A percentile compares a stretch with the other conserved stretches of the same genome.
Evolutionary conservation across 2,113 vertebrate genomes (phyloP).

Genomic region (Myrmecophaga tridactyla): DNA sequence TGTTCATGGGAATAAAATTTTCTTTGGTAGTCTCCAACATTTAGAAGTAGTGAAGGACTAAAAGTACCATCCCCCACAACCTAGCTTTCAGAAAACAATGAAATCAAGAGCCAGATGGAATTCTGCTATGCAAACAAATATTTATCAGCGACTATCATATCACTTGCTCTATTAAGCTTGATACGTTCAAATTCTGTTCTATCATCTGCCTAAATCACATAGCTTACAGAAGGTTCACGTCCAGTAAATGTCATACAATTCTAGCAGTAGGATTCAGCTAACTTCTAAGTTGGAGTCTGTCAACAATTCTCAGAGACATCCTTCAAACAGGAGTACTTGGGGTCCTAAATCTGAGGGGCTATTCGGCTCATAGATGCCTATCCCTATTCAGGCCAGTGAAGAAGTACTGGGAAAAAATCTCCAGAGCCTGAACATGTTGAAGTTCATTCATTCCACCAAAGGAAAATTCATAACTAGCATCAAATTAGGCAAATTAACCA

Average conservation of each 20-base stretch:
- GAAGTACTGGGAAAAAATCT: not conserved
- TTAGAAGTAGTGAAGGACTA: not conserved
- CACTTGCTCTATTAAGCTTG: not conserved
- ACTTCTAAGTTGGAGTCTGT: not conserved
- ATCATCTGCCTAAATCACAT: accelerated
- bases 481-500: not conserved
- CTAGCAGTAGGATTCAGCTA: not conserved
- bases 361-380: not conserved
- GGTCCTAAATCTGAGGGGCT: not conserved
- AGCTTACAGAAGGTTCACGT: not conserved
- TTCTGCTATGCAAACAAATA: not conserved
- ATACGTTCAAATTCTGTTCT: not conserved
- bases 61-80: not conserved
- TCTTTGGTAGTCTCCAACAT: not conserved
- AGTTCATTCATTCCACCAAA: not conserved
- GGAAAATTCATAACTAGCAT: not conserved
- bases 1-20: not conserved
- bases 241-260: not conserved
- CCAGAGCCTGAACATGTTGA: not conserved
- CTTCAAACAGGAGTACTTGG: not conserved
- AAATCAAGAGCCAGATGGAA: not conserved
- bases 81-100: not conserved
- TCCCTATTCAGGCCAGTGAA: not conserved
- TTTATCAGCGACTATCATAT: not conserved
- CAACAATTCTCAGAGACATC: not conserved